A percentile compares a stretch with the other conserved stretches of the same genome.
Evolutionary conservation across 1,140 invertebrate species (phyloP).

Genomic region (Apis mellifera): Amel_HAv3.1 CM009944.2:7799001-7799500

Average conservation of each 20-base stretch:
- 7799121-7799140: too few relatives aligned
- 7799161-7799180: too few relatives aligned
- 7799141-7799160: too few relatives aligned
- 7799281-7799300: slow-evolving; percentile 17
- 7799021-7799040: too few relatives aligned
- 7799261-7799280: neutral
- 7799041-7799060: neutral
- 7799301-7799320: neutral
- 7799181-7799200: too few relatives aligned
- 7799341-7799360: neutral
- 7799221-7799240: neutral
- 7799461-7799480: neutral
- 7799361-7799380: neutral
- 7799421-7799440: slow-evolving; percentile 20
- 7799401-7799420: neutral
- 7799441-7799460: neutral
- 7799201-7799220: neutral
- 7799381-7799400: neutral
- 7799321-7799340: slow-evolving; percentile 18
- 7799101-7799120: neutral
- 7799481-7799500: neutral
- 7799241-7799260: slow-evolving; percentile 9
- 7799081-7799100: neutral
- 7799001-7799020: neutral
- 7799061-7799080: neutral